A percentile compares a stretch with the other conserved stretches of the same genome.
Conservation (phyloP, 2,888 invertebrate species). For the Sclerodermus sp. region DNA sequence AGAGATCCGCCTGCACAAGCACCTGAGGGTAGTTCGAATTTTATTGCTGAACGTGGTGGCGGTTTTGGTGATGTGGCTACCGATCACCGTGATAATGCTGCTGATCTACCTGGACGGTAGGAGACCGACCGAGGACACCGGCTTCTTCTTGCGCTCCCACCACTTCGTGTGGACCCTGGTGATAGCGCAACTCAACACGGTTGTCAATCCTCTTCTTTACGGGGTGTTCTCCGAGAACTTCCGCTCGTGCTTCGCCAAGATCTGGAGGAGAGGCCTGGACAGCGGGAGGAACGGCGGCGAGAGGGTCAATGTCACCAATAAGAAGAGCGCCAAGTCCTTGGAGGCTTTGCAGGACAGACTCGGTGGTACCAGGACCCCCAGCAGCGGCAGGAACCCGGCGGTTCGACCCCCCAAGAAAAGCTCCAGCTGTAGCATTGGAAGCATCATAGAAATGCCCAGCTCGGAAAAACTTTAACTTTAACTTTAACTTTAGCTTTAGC, state of each 20-base stretch:
- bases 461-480: constrained; percentile 40
- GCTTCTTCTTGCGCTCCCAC: constrained; percentile 61
- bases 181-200: constrained; percentile 61
- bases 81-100: constrained; percentile 61
- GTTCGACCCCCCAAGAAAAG: constrained; percentile 41
- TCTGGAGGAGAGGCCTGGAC: constrained; percentile 47
- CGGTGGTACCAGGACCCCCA: constrained; percentile 31
- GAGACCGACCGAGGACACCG: constrained; percentile 58
- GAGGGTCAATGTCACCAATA: constrained; percentile 23
- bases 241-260: constrained; percentile 56
- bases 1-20: constrained; percentile 60
- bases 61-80: constrained; percentile 64
- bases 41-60: constrained; percentile 61
- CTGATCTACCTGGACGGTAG: constrained; percentile 62
- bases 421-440: constrained; percentile 48
- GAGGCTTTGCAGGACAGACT: constrained; percentile 42
- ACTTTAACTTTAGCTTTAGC: too few relatives aligned
- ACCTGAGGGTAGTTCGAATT: constrained; percentile 61
- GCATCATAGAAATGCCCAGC: constrained; percentile 48
- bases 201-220: constrained; percentile 63
- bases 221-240: constrained; percentile 63
- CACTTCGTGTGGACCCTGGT: constrained; percentile 61
- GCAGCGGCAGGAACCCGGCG: constrained; percentile 29
- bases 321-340: constrained; percentile 30
- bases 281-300: constrained; percentile 19